Percentiles rank a stretch among this genome's conserved stretches.
phyloP scores from a whole-genome alignment of 2,888 invertebrate species.

The Myopa testacea region DNA sequence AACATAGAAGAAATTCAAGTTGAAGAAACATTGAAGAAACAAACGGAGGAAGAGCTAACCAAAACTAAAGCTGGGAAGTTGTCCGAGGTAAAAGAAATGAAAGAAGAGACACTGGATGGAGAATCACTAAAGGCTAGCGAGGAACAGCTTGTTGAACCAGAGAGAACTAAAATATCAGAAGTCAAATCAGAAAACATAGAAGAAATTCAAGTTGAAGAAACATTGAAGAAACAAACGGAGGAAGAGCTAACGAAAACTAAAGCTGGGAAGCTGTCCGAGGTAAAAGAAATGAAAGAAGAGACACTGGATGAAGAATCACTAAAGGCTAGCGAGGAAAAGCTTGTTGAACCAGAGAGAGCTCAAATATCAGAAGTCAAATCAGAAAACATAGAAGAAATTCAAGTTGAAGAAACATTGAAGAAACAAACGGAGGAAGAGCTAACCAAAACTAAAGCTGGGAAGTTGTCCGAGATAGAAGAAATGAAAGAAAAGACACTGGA shows the following conservation, averaged over 20 bases:
- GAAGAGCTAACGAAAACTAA: slow-evolving; percentile 35
- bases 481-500: background rate
- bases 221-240: background rate
- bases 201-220: slow-evolving; percentile 33
- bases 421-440: slow-evolving; percentile 37
- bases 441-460: background rate
- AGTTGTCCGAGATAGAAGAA: slow-evolving; percentile 7
- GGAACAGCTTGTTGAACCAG: background rate
- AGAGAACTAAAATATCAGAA: slow-evolving; percentile 26
- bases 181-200: slow-evolving; percentile 24
- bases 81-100: slow-evolving; percentile 23
- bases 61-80: slow-evolving; percentile 3
- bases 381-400: slow-evolving; percentile 46
- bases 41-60: background rate
- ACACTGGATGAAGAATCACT: slow-evolving; percentile 1
- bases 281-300: background rate
- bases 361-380: slow-evolving; percentile 36
- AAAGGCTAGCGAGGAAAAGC: background rate
- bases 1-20: slow-evolving; percentile 45
- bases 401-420: slow-evolving; percentile 29
- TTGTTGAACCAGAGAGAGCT: background rate
- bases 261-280: background rate
- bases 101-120: slow-evolving; percentile 9
- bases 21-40: slow-evolving; percentile 25
- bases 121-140: background rate